These are phyloP conservation scores for Silurus lanzhouensis DNA, from an alignment of 2,797 vertebrate genomes.

Conservation along the genomic window DNA sequence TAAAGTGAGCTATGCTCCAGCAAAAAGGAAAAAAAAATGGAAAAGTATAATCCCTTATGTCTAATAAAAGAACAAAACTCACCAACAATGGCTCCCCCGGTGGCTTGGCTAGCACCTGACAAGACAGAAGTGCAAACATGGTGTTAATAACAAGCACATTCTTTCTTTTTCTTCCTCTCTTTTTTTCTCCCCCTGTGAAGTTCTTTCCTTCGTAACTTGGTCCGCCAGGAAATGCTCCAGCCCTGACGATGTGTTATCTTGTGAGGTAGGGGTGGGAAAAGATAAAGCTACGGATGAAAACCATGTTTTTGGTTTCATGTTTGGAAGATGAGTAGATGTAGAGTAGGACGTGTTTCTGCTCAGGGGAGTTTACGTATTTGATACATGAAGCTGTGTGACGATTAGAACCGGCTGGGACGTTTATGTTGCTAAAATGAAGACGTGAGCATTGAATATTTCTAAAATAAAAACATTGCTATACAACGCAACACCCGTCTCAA, in stretches of 20 bases:
- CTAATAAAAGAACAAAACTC: conserved; percentile 39
- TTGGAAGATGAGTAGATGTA: background rate
- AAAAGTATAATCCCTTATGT: background rate
- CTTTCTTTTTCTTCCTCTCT: background rate
- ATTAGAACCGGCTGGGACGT: background rate
- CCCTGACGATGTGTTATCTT: conserved; percentile 6
- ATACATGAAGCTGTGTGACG: background rate
- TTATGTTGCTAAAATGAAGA: background rate
- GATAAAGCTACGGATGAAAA: background rate
- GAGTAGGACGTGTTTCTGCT: background rate
- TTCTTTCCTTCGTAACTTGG: background rate
- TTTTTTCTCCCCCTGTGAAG: background rate
- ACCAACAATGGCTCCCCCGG: conserved; percentile 28
- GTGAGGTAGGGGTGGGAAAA: background rate
- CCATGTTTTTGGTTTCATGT: background rate
- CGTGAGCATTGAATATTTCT: background rate
- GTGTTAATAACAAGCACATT: conserved; percentile 23
- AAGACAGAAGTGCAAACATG: conserved; percentile 30
- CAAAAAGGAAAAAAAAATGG: background rate
- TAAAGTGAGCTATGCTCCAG: background rate
- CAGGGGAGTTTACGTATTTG: background rate
- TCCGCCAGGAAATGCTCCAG: conserved; percentile 2
- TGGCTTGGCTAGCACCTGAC: conserved; percentile 32
- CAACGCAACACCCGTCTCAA: no score
- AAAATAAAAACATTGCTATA: no score